A percentile compares a stretch with the other conserved stretches of the same genome.
These are phyloP conservation scores for Sturnira hondurensis DNA, from an alignment of 2,113 vertebrate genomes.

Conservation along the genomic window DNA sequence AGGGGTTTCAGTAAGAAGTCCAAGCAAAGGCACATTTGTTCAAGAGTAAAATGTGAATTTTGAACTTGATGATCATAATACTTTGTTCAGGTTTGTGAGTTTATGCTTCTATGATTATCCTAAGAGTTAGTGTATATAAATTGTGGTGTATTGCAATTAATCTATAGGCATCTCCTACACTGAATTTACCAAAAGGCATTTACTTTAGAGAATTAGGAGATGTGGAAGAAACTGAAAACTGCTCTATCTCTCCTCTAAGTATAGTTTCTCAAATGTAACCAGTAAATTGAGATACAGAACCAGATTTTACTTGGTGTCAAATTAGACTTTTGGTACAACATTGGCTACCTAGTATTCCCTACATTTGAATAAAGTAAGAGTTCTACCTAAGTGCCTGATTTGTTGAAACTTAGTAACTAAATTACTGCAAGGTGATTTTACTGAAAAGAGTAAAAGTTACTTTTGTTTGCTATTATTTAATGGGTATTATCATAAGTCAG, in stretches of 20 bases:
- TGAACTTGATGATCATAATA: neutral
- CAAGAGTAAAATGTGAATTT: neutral
- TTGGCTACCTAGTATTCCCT: neutral
- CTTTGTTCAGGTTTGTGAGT: neutral
- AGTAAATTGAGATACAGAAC: neutral
- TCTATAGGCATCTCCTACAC: neutral
- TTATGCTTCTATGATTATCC: neutral
- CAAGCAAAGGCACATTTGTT: neutral
- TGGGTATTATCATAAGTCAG: neutral
- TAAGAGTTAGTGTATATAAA: neutral
- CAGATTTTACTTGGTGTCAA: neutral
- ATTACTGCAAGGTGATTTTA: neutral
- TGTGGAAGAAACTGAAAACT: neutral
- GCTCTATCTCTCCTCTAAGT: accelerated
- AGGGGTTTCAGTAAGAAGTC: accelerated
- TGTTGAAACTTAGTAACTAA: neutral
- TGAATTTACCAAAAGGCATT: neutral
- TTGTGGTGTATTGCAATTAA: neutral
- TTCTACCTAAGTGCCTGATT: neutral
- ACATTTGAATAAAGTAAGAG: neutral
- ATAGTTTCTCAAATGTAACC: neutral
- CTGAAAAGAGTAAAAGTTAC: neutral
- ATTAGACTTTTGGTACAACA: neutral
- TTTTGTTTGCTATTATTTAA: neutral
- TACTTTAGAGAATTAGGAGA: neutral